These are phyloP conservation scores for Vesta saturnalis DNA, from an alignment of 2,888 invertebrate genomes.

Conservation along the genomic window DNA sequence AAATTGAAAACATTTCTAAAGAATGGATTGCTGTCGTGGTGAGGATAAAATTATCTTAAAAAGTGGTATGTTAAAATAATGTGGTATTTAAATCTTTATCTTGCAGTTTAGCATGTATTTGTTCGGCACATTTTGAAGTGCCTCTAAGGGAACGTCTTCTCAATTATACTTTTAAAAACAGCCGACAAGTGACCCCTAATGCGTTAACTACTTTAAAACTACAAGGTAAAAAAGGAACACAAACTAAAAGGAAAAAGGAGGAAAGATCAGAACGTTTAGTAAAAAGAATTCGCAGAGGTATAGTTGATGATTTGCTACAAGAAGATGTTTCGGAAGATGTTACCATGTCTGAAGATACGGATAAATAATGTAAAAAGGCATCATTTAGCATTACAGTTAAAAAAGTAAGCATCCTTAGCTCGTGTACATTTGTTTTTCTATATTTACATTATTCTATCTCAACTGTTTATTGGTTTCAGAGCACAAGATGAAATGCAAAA, in stretches of 20 bases:
- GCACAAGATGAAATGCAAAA: no score
- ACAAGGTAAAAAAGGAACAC: neutral
- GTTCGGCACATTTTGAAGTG: conserved; percentile 16
- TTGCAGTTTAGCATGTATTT: conserved; percentile 16
- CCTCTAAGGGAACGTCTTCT: conserved; percentile 10
- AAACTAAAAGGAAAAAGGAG: neutral
- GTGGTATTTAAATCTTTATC: no score
- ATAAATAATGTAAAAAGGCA: no score
- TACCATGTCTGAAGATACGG: no score
- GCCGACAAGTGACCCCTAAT: conserved; percentile 9
- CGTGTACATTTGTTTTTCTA: no score
- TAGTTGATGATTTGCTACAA: neutral
- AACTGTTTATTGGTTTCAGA: no score
- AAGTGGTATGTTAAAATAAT: conserved; percentile 27
- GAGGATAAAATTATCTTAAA: conserved; percentile 21
- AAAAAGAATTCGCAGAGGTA: neutral
- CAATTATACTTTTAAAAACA: conserved; percentile 5
- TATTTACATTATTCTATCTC: no score
- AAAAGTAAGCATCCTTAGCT: no score
- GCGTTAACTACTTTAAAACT: conserved; percentile 17
- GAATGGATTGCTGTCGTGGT: conserved; percentile 15
- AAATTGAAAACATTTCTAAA: conserved; percentile 2
- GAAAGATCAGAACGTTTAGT: neutral
- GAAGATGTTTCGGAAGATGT: neutral
- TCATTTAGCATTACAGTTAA: no score